phyloP scores from a whole-genome alignment of 2,888 invertebrate species.

The Aleiodes alternator region DNA sequence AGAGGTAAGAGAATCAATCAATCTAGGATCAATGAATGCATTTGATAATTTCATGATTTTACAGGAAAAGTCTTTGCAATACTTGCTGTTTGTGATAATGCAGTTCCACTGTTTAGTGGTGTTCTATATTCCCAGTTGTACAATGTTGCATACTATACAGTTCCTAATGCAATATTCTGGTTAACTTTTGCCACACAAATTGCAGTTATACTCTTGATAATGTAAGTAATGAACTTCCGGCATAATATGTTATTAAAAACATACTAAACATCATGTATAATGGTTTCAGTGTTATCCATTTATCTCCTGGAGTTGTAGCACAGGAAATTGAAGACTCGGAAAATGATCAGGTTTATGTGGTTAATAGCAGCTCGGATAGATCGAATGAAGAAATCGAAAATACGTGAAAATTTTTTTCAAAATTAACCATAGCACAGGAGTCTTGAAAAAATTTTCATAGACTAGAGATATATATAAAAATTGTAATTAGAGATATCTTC shows the following conservation, averaged over 20 bases:
- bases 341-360: slow-evolving; percentile 15
- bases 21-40: background rate
- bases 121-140: slow-evolving; percentile 85
- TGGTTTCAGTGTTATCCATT: slow-evolving; percentile 71
- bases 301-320: slow-evolving; percentile 67
- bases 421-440: slow-evolving; percentile 5
- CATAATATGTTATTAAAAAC: slow-evolving; percentile 2
- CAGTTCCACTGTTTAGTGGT: slow-evolving; percentile 85
- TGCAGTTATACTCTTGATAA: slow-evolving; percentile 80
- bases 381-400: background rate
- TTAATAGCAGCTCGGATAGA: background rate
- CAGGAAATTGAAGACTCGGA: slow-evolving; percentile 54
- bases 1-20: slow-evolving; percentile 77
- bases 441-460: background rate
- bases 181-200: slow-evolving; percentile 84
- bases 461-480: background rate
- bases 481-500: background rate
- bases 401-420: background rate
- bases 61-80: slow-evolving; percentile 86
- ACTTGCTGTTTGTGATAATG: slow-evolving; percentile 88
- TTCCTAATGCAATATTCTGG: slow-evolving; percentile 82
- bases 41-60: slow-evolving; percentile 23
- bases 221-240: slow-evolving; percentile 78
- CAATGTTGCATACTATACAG: slow-evolving; percentile 80
- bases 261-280: slow-evolving; percentile 23